Percentiles rank a stretch among this genome's conserved stretches.
phyloP scores from a whole-genome alignment of 2,888 invertebrate species.

The Polydrusus tereticollis region DNA sequence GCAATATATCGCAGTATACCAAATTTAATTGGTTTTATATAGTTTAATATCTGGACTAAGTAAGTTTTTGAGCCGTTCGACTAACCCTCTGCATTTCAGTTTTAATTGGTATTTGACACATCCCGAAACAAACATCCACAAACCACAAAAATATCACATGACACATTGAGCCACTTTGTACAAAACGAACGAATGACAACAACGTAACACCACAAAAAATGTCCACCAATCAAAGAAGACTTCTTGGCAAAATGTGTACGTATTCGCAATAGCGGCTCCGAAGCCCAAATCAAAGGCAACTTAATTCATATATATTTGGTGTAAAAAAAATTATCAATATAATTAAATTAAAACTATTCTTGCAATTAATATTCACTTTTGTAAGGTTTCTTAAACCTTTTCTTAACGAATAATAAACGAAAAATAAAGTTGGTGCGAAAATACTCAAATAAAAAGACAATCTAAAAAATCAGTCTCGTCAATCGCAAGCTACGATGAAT shows the following conservation, averaged over 20 bases:
- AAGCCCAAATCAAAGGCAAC: slow-evolving; percentile 55
- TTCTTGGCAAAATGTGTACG: slow-evolving; percentile 62
- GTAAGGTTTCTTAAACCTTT: not conserved
- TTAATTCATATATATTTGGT: slow-evolving; percentile 59
- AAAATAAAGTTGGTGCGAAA: not conserved
- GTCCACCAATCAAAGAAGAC: slow-evolving; percentile 40
- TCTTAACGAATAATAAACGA: not conserved
- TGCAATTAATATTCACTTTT: slow-evolving; percentile 45
- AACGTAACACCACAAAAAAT: slow-evolving; percentile 50
- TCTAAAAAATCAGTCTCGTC: slow-evolving; percentile 57
- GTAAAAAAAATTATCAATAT: slow-evolving; percentile 47
- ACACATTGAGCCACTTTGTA: slow-evolving; percentile 66
- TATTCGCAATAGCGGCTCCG: slow-evolving; percentile 59
- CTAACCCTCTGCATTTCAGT: too few species aligned
- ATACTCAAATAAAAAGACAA: not conserved
- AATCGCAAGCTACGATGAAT: slow-evolving; percentile 54
- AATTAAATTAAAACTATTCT: slow-evolving; percentile 16
- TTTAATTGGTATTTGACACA: slow-evolving; percentile 21
- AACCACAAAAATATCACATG: slow-evolving; percentile 69
- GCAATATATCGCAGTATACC: too few species aligned
- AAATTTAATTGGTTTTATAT: too few species aligned
- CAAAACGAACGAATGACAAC: slow-evolving; percentile 58
- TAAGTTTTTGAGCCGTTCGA: too few species aligned
- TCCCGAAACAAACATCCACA: slow-evolving; percentile 60
- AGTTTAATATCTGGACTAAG: too few species aligned